Evolutionary conservation across 2,113 vertebrate genomes (phyloP), one percentile per base, ranked within the genome.

Genomic region (Anguilla rostrata): DNA sequence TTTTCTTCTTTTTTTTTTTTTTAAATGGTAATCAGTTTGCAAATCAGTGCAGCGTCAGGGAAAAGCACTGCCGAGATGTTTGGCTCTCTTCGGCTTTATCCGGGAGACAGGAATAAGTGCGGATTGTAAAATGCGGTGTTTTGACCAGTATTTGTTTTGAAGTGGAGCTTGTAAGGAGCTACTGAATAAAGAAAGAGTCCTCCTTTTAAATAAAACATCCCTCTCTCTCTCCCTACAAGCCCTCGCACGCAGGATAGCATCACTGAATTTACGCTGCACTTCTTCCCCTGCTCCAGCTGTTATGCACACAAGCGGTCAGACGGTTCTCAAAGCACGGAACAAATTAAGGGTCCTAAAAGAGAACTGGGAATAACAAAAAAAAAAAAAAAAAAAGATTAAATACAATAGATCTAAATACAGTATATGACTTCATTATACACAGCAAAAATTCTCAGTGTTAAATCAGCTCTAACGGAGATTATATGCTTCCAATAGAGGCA

Each of bases 11-110:
- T 81, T n/a, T 60, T 40, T 49, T 85, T 34, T 3, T 81, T 86
- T 87, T 87, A 87, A 89, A 90, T 88, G 89, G 90, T 93, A 94
- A 95, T 95, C 93, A 92, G 91, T 92, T 94, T 94, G 91, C 91
- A 94, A 93, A 95, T 95, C 94, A 94, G 93, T 88, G 89, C 92
- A 71, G 91, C 92, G 94, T 92, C 90, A 92, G 91, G 89, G 84
- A 91, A 90, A 29, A 93, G 89, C 87, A 89, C 91, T 90, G 91
- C 89, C 91, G 91, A 93, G 92, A 91, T 92, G 90, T 92, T 92
- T 90, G 87, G 91, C 94, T 95, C 92, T 89, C 89, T 94, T 92
- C 87, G 89, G 90, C 91, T 94, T 95, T 94, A 95, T 95, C 93
- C 93, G 85, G 85, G 87, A 92, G 91, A 90, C 87, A 86, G 87